phyloP scores from a whole-genome alignment of 2,113 vertebrate genomes.

The Pyxicephalus adspersus region DNA sequence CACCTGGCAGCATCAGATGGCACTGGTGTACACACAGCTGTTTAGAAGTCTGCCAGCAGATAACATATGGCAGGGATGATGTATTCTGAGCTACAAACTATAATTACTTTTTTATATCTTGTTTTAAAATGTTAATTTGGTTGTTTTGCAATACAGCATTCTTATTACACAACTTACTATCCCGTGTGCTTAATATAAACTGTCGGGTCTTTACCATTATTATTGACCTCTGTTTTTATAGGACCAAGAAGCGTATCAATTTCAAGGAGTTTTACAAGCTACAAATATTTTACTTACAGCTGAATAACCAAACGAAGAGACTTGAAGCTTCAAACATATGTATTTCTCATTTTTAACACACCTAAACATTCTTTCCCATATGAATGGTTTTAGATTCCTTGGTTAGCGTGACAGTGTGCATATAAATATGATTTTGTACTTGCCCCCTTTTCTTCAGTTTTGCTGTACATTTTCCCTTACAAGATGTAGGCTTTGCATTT shows the following conservation, averaged over 20 bases:
- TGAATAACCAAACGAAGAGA: neutral
- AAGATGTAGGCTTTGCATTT: neutral
- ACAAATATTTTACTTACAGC: neutral
- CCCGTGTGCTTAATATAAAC: neutral
- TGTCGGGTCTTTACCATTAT: neutral
- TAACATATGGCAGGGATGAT: no score
- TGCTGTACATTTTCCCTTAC: no score
- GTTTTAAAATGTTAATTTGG: no score
- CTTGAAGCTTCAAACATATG: no score
- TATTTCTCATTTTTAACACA: no score
- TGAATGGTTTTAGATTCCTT: neutral
- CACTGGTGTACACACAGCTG: no score
- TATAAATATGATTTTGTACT: neutral
- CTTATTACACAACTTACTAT: no score
- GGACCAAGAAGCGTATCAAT: neutral
- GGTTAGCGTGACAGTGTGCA: neutral
- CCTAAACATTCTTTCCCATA: neutral
- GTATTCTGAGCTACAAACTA: no score
- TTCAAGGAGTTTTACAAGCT: neutral
- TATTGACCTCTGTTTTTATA: neutral
- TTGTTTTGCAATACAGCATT: no score
- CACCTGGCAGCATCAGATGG: no score
- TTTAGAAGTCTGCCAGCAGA: no score
- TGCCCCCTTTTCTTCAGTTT: neutral
- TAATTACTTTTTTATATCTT: no score